Evolutionary conservation across 2,113 vertebrate species (phyloP).

Genomic region (Lagenorhynchus albirostris): DNA sequence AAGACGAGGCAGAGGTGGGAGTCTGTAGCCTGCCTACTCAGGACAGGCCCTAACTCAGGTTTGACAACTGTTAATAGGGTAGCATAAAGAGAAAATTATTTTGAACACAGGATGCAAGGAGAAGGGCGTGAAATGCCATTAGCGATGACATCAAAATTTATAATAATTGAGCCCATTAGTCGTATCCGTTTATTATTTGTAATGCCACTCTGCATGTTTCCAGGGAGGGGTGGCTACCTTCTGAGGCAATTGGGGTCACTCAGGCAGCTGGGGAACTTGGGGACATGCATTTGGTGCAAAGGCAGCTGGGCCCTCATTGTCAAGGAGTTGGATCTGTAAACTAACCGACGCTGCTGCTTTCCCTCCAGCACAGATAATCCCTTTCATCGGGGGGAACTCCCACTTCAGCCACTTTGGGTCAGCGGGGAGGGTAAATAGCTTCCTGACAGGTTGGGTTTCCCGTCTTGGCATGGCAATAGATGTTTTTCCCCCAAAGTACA

Average conservation of each 20-base stretch:
- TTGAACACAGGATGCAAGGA: background rate
- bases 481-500: background rate
- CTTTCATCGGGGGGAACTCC: background rate
- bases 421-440: background rate
- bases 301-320: background rate
- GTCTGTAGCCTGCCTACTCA: background rate
- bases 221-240: background rate
- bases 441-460: background rate
- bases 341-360: background rate
- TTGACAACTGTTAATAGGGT: background rate
- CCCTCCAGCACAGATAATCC: background rate
- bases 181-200: background rate
- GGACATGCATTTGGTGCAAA: background rate
- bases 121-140: background rate
- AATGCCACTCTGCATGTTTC: background rate
- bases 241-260: background rate
- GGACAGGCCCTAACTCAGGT: background rate
- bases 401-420: background rate
- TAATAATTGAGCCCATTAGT: slow-evolving; percentile 38
- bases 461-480: background rate
- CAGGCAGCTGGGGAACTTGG: background rate
- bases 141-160: slow-evolving; percentile 37
- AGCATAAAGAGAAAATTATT: background rate
- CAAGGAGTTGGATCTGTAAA: background rate
- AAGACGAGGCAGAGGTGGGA: background rate